Evolutionary conservation across 2,797 vertebrate genomes (phyloP), one percentile per base, ranked within the genome.

Genomic region (Coranthus polyacanthus): DNA sequence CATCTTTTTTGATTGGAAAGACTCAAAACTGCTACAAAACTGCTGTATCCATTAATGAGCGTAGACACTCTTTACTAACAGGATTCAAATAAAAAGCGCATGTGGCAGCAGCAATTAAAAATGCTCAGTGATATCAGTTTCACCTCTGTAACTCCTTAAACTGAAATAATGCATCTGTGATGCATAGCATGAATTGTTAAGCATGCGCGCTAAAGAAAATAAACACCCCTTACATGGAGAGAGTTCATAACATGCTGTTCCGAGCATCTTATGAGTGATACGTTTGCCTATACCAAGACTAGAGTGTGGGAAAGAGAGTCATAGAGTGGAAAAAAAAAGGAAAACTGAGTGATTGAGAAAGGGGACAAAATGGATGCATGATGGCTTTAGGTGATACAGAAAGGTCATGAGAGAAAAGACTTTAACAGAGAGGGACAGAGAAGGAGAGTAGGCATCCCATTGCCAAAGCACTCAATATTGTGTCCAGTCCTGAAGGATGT

Each of bases 401-500:
- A 90, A 93, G 88, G 87, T 83, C 80, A 85, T 8, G 39, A 66
- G 62, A 68, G 55, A 78, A 61, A 68, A 52, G 67, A 60, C 59
- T 72, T 54, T 11, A 51, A 70, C 38, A 41, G 37, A 75, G 65
- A 56, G 49, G 17, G 47, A 62, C 22, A n/a, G 64, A 47, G 57
- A 58, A 59, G 69, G 41, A 38, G 61, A 72, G 78, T 34, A 32
- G 50, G 57, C 70, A 32, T 70, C 53, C 62, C 55, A 47, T 74
- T 78, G 65, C 73, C 75, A 77, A 78, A 83, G 77, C 29, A 81
- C 82, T 86, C 84, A 85, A 85, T 84, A 91, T 81, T 32, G 62
- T 81, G 83, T 89, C 82, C 81, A 68, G 90, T 84, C 81, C 88
- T 87, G 79, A 88, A 87, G 71, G 88, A 91, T 87, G 72, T 76